Base-by-base conservation (phyloP, 1,140 invertebrate species). In the Apocrypta bakeri region DNA sequence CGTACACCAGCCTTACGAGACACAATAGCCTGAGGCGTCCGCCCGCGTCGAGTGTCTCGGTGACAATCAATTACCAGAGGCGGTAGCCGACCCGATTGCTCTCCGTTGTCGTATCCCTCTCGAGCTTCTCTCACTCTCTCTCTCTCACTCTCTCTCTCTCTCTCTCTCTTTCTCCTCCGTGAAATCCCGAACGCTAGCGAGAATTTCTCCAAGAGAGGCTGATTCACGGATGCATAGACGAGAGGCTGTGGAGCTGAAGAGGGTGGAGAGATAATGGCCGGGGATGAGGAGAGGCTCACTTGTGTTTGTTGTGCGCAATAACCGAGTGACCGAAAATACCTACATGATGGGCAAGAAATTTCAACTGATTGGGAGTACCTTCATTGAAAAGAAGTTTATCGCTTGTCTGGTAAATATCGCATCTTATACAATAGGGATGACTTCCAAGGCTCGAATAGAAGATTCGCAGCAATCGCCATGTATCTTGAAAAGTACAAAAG, bases 61-160 rank as follows among this genome's bases (percentile, higher is more conserved):
- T 81, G 80, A 66, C 80, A 76, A 81, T 81, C 72, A 81, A 81
- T 81, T 81, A 81, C 27, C 31, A 33, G 17, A 25, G 17, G 31
- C 27, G 24, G 9, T 6, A 11, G 29, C n/a, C 78, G 29, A 71
- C 37, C 40, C 37, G 33, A 69, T 79, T 69, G 40, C 40, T 29
- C 42, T 7, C 42, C 42, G 29, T 11, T n/a, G 27, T 31, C 25
- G 40, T 27, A 7, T 27, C 48, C 6, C 48, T 63, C 27, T 24
- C 8, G 40, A 74, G 42, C 21, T 64, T 17, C 11, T 42, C n/a
- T n/a, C n/a, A n/a, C n/a, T n/a, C n/a, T n/a, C n/a, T n/a, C n/a
- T n/a, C n/a, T n/a, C 48, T 42, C 61, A 0, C 61, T 63, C 2
- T 24, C 12, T 63, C 12, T 1, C 21, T 63, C 61, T n/a, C 48